Percentiles rank a stretch among this genome's conserved stretches.
Evolutionary conservation across 1,140 invertebrate species (phyloP).

Genomic region (Rhyacophila brunnea): DNA sequence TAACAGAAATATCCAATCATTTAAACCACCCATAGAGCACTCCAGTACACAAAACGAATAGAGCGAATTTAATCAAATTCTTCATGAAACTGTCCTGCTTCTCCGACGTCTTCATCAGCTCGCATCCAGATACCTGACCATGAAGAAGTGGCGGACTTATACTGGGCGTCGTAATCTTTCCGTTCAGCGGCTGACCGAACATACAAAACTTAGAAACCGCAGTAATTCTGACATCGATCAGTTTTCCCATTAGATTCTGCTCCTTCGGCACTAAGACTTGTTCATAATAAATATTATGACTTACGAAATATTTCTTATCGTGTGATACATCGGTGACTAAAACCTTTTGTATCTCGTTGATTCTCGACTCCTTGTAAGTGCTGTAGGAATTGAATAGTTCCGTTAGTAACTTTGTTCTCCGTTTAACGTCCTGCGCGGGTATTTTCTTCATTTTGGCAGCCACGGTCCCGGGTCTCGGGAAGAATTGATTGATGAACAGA

Average conservation of each 20-base stretch:
- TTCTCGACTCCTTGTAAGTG: conserved; percentile 71
- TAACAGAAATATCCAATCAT: too few relatives aligned
- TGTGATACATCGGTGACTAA: conserved; percentile 92
- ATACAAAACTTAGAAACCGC: conserved; percentile 84
- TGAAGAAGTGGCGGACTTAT: conserved; percentile 50
- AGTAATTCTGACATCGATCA: conserved; percentile 75
- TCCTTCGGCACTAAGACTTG: conserved; percentile 86
- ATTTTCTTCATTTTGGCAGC: conserved; percentile 83
- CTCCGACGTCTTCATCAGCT: conserved; percentile 1
- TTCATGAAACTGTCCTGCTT: conserved; percentile 28
- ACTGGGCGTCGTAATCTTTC: conserved; percentile 52
- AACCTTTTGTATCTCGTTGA: conserved; percentile 77
- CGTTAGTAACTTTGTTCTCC: conserved; percentile 82
- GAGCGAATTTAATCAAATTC: conserved; percentile 10
- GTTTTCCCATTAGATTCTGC: conserved; percentile 77
- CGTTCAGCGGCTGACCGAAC: conserved; percentile 67
- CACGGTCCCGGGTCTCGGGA: conserved; percentile 91
- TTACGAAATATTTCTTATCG: conserved; percentile 88
- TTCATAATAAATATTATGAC: conserved; percentile 95
- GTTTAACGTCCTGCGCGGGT: conserved; percentile 84
- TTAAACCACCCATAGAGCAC: too few relatives aligned
- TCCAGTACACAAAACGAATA: conserved; percentile 21
- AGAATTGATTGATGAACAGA: conserved; percentile 98
- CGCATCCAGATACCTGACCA: conserved; percentile 52
- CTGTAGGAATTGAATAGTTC: conserved; percentile 91